Conservation (phyloP, 1,140 invertebrate species). For the Rhyacophila brunnea region DNA sequence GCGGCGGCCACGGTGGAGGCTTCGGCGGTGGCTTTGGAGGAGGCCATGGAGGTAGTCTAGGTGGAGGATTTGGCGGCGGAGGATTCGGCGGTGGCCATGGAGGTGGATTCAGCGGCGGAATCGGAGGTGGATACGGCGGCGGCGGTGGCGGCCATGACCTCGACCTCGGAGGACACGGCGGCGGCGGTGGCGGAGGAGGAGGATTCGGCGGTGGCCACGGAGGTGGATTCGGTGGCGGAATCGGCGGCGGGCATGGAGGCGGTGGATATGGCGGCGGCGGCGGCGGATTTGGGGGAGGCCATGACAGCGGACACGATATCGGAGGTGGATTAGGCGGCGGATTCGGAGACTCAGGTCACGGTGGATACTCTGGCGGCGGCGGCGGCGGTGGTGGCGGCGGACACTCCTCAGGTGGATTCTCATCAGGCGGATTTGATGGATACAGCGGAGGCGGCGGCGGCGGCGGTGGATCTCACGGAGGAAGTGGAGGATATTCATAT, state of each 20-base stretch:
- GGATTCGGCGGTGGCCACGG: background rate
- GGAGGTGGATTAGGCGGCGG: background rate
- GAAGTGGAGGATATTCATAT: conserved; percentile 11
- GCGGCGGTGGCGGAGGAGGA: conserved; percentile 9
- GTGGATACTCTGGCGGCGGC: background rate
- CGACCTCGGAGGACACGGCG: background rate
- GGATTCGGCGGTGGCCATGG: background rate
- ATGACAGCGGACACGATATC: background rate
- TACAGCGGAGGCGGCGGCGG: conserved; percentile 3
- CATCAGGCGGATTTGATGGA: background rate
- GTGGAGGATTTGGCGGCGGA: background rate
- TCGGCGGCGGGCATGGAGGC: background rate
- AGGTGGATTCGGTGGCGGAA: background rate
- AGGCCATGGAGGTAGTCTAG: background rate
- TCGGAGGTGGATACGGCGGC: conserved; percentile 1
- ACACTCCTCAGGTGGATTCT: background rate
- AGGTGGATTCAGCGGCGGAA: background rate
- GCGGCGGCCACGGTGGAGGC: conserved; percentile 11
- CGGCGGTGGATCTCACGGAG: background rate
- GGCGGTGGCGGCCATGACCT: background rate
- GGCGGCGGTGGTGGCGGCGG: background rate
- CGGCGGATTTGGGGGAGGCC: conserved; percentile 11
- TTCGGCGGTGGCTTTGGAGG: conserved; percentile 1
- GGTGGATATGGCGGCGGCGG: background rate
- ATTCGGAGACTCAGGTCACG: background rate